phyloP scores from a whole-genome alignment of 2,888 invertebrate species.

The Diadegma fenestrale region DNA sequence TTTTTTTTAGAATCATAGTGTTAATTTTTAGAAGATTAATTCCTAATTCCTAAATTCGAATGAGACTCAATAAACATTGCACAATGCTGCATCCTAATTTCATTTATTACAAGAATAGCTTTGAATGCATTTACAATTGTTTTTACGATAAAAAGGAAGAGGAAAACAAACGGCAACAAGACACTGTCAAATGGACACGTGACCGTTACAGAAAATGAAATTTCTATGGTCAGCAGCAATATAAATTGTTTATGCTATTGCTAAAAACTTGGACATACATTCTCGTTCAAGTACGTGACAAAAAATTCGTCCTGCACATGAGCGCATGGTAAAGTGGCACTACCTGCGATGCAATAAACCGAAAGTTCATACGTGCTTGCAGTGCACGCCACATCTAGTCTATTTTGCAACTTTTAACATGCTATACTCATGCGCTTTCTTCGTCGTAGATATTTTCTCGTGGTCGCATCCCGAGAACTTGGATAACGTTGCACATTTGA shows the following conservation, averaged over 20 bases:
- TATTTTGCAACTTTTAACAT: slow-evolving; percentile 31
- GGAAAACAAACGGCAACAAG: neutral
- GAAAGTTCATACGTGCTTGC: slow-evolving; percentile 28
- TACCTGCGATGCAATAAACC: slow-evolving; percentile 4
- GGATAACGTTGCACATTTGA: slow-evolving; percentile 50
- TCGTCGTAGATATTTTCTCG: slow-evolving; percentile 26
- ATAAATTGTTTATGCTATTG: neutral
- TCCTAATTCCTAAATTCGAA: no score
- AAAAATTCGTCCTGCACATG: slow-evolving; percentile 13
- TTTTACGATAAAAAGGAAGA: neutral
- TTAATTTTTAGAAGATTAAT: no score
- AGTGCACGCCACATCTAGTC: slow-evolving; percentile 10
- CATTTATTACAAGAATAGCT: neutral
- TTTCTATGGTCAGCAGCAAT: neutral
- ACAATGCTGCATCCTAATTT: neutral
- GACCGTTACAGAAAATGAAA: neutral
- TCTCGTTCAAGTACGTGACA: slow-evolving; percentile 15
- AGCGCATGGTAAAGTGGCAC: neutral
- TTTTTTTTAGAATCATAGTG: no score
- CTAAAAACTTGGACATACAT: slow-evolving; percentile 18
- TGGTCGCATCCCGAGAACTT: slow-evolving; percentile 38
- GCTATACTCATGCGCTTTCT: slow-evolving; percentile 30
- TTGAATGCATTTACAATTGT: neutral
- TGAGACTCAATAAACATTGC: neutral
- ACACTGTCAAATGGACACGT: neutral